Evolutionary conservation across 1,140 invertebrate genomes (phyloP).

Genomic region (Brachionus plicatilis): DNA sequence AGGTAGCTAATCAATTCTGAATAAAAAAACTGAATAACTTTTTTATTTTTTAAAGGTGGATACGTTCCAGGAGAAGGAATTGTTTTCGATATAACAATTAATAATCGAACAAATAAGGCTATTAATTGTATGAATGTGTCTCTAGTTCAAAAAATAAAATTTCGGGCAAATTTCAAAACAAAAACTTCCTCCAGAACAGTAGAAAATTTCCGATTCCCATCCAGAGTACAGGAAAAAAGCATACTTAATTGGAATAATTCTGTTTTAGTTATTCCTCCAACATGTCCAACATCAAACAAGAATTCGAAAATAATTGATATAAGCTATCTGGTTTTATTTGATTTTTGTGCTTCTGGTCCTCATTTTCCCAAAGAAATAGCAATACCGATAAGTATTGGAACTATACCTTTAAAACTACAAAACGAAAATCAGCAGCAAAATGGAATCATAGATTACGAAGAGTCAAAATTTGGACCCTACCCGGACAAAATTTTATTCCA

Average conservation of each 20-base stretch:
- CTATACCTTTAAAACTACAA: not conserved
- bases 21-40: not conserved
- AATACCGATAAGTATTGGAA: slow-evolving; percentile 17
- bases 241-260: slow-evolving; percentile 10
- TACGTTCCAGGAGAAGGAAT: slow-evolving; percentile 24
- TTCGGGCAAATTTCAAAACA: not conserved
- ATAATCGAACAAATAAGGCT: not conserved
- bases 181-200: not conserved
- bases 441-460: not conserved
- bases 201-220: not conserved
- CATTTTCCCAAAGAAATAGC: not conserved
- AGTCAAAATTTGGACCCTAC: not conserved
- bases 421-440: not conserved
- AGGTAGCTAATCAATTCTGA: not conserved
- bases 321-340: not conserved
- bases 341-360: not conserved
- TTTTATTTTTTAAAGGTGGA: not conserved
- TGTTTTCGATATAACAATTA: not conserved
- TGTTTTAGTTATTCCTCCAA: not conserved
- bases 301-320: not conserved
- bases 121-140: not conserved
- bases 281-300: slow-evolving; percentile 1
- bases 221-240: not conserved
- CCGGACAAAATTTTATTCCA: not conserved
- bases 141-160: slow-evolving; percentile 8